Evolutionary conservation across 2,888 invertebrate species (phyloP).

Genomic region (Lottia scabra): DNA sequence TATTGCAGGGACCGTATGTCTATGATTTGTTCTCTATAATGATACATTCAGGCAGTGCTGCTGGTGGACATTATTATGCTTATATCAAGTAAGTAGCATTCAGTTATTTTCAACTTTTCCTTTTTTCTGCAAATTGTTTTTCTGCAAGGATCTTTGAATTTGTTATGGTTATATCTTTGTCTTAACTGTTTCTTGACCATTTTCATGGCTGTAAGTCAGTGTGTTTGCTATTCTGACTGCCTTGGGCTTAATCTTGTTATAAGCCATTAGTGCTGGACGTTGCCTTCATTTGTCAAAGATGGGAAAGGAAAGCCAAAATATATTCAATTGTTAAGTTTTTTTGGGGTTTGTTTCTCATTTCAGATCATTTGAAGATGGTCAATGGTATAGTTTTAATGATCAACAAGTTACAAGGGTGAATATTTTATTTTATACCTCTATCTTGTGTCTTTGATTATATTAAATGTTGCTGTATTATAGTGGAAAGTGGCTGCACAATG

Average conservation of each 20-base stretch:
- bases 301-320: background rate
- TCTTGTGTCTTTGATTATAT: background rate
- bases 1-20: constrained; percentile 74
- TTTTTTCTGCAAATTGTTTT: too few species aligned
- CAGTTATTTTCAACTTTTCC: too few species aligned
- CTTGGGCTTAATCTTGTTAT: too few species aligned
- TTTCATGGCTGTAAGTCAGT: background rate
- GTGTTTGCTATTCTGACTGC: too few species aligned
- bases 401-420: constrained; percentile 81
- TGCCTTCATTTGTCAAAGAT: too few species aligned
- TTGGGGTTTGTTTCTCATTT: constrained; percentile 14
- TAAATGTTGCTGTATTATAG: too few species aligned
- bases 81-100: constrained; percentile 79
- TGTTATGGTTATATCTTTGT: background rate
- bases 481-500: too few species aligned
- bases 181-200: background rate
- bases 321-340: background rate
- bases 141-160: too few species aligned
- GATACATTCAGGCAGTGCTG: constrained; percentile 91
- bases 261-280: too few species aligned
- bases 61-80: constrained; percentile 92
- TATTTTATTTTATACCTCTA: constrained; percentile 12
- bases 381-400: constrained; percentile 92
- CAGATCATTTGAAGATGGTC: constrained; percentile 73
- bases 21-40: constrained; percentile 92